phyloP scores from a whole-genome alignment of 2,797 vertebrate genomes.

The Molossus alvarezi region DNA sequence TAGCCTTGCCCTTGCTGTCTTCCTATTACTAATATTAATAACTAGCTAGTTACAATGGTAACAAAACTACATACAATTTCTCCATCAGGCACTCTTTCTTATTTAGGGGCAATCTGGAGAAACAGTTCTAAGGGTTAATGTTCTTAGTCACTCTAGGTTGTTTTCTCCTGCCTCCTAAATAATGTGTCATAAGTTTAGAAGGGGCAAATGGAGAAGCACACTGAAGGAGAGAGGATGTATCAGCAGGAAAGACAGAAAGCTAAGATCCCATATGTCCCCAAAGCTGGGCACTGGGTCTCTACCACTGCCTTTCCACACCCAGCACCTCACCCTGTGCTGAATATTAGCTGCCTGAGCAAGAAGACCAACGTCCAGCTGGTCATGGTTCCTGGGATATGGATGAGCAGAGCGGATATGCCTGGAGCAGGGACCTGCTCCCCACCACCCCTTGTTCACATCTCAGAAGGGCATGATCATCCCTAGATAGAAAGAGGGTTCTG shows the following conservation, averaged over 20 bases:
- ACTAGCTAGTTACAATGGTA: neutral
- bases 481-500: no score
- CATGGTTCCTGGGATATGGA: neutral
- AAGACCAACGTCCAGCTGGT: neutral
- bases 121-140: neutral
- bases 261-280: neutral
- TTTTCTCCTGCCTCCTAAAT: neutral
- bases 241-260: neutral
- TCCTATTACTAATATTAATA: neutral
- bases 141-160: neutral
- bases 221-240: neutral
- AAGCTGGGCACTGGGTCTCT: neutral
- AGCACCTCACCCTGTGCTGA: neutral
- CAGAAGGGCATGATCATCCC: neutral
- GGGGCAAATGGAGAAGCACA: neutral
- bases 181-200: no score
- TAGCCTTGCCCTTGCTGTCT: neutral
- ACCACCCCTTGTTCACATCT: neutral
- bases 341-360: neutral
- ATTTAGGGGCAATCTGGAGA: neutral
- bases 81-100: neutral
- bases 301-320: no score
- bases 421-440: no score
- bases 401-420: neutral
- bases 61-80: neutral